Conservation (phyloP, 2,888 invertebrate species). For the Meghimatium bilineatum region DNA sequence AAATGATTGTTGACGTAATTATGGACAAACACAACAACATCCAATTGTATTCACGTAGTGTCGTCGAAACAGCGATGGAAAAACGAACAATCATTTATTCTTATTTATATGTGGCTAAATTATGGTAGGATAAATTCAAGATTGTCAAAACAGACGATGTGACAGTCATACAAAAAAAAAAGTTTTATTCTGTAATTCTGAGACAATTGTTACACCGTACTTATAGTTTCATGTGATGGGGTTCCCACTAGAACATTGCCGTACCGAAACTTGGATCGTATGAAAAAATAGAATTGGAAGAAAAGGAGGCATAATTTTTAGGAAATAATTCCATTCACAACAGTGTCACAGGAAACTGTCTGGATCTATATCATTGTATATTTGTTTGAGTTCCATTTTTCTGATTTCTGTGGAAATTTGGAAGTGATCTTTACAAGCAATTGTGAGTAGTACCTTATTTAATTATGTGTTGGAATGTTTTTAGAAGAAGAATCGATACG, state of each 20-base stretch:
- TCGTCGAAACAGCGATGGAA: too few relatives aligned
- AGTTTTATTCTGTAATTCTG: too few relatives aligned
- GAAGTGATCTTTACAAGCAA: not conserved
- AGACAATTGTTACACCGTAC: not conserved
- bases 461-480: not conserved
- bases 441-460: not conserved
- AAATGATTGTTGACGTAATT: too few relatives aligned
- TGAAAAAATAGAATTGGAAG: not conserved
- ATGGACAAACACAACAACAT: too few relatives aligned
- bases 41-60: too few relatives aligned
- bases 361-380: not conserved
- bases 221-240: not conserved
- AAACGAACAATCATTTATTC: too few relatives aligned
- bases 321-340: constrained; percentile 8
- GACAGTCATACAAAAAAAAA: too few relatives aligned
- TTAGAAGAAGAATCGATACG: not conserved
- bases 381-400: not conserved
- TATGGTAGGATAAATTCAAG: too few relatives aligned
- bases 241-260: constrained; percentile 13
- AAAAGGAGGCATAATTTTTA: not conserved
- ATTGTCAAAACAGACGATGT: too few relatives aligned
- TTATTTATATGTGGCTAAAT: too few relatives aligned
- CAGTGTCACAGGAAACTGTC: not conserved
- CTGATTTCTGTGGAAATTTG: not conserved
- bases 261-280: not conserved